Conservation (phyloP, 2,797 vertebrate genomes). For the Gambusia yucatana region DNA sequence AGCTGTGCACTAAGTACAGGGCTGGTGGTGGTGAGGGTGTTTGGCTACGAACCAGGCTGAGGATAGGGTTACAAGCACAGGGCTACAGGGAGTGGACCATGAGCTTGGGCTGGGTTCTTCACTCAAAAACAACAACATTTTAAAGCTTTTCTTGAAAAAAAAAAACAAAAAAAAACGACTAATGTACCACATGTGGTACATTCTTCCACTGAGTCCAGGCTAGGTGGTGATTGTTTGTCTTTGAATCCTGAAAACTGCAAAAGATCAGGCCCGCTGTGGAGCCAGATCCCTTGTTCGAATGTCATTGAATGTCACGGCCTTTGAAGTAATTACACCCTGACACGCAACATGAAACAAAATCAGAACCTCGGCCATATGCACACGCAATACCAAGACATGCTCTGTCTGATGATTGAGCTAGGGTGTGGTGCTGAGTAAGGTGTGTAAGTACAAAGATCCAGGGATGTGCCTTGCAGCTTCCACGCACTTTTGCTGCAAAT, state of each 20-base stretch:
- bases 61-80: conserved; percentile 75
- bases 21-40: conserved; percentile 76
- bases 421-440: conserved; percentile 64
- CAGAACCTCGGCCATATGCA: conserved; percentile 41
- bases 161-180: conserved; percentile 3
- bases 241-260: conserved; percentile 45
- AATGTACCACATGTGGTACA: conserved; percentile 67
- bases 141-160: conserved; percentile 28
- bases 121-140: conserved; percentile 38
- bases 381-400: conserved; percentile 45
- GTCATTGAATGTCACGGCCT: conserved; percentile 74
- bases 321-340: conserved; percentile 67
- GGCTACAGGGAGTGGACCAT: conserved; percentile 68
- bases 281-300: conserved; percentile 62
- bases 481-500: not conserved
- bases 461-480: conserved; percentile 20
- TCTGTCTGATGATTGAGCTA: conserved; percentile 31
- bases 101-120: conserved; percentile 65
- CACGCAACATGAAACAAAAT: conserved; percentile 70
- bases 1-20: conserved; percentile 78
- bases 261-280: conserved; percentile 40
- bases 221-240: conserved; percentile 39
- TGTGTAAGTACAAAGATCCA: conserved; percentile 59
- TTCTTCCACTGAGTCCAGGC: conserved; percentile 62
- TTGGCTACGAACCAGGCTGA: conserved; percentile 70